Evolutionary conservation across 53 echinoderm and acorn worm species (phyloP).

Genomic region (Pentamera pediparva): DNA sequence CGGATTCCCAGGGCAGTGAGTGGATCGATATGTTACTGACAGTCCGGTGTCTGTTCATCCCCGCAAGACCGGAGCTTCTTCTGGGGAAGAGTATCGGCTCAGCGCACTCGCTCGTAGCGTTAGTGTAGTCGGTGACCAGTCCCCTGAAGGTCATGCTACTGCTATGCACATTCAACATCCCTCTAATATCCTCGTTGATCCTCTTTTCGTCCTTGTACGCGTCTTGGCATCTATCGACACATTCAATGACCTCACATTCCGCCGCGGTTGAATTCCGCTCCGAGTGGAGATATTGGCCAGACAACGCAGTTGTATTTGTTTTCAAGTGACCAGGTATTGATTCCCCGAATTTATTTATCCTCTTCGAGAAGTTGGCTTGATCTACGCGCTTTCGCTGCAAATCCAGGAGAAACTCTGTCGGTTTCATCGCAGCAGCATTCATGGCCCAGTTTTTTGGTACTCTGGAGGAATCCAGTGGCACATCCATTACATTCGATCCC

Average conservation of each 20-base stretch:
- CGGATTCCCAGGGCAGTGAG: conserved; percentile 39
- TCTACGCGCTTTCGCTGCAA: conserved; percentile 46
- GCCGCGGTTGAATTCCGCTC: too few species aligned
- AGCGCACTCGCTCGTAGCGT: conserved; percentile 13
- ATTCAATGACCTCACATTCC: background rate
- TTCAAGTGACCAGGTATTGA: conserved; percentile 16
- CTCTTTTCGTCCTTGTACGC: background rate
- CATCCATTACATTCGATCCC: too few species aligned
- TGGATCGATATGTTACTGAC: conserved; percentile 20
- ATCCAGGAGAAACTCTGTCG: conserved; percentile 52
- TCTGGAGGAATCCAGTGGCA: too few species aligned
- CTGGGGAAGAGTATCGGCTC: conserved; percentile 3
- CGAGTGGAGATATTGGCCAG: background rate
- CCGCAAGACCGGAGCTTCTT: conserved; percentile 23
- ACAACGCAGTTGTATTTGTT: conserved; percentile 1
- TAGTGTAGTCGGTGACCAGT: conserved; percentile 24
- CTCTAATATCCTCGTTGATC: conserved; percentile 22
- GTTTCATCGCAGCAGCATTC: conserved; percentile 53
- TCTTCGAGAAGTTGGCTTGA: conserved; percentile 41
- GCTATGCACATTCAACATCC: conserved; percentile 46
- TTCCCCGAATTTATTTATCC: conserved; percentile 40
- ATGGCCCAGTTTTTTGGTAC: background rate
- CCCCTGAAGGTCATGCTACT: conserved; percentile 56
- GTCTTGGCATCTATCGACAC: background rate
- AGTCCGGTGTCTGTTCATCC: background rate